Base-by-base conservation (phyloP, 37 sponge, comb jelly and placozoan genomes). In the Eunapius fragilis region DNA sequence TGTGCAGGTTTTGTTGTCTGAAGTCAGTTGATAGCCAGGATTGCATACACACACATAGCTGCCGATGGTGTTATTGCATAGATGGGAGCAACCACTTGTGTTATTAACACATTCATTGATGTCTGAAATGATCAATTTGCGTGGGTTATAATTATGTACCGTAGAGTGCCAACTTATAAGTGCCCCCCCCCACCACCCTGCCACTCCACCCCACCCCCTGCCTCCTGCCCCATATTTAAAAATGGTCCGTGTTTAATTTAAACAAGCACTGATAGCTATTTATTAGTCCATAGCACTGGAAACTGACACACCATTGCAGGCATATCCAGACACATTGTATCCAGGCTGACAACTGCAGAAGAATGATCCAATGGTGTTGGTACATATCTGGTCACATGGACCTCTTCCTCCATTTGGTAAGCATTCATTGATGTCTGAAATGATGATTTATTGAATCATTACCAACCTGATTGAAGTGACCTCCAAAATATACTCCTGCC, bases 371-470 rank as follows among this genome's bases (percentile, higher is more conserved):
- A 27, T 14, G 14, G 50, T 80, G 37, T 80, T 80, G 23, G 82
- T 76, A 28, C 82, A 50, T 37, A 81, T 33, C 35, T 82, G 82
- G 38, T 33, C 25, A 6, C 82, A 77, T 11, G 74, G 41, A 88
- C 88, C 81, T 17, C 48, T 32, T 6, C 70, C 88, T 67, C 28
- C 69, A 38, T 75, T 88, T n/a, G 30, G 11, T 12, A 77, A 32
- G 37, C 88, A 88, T 78, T 86, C 86, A 26, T 86, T 70, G 37
- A 26, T 47, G 31, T 80, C 80, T 80, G 80, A 12, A 58, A 13
- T 58, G 31, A n/a, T n/a, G n/a, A n/a, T n/a, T n/a, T n/a, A n/a
- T n/a, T n/a, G n/a, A n/a, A n/a, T n/a, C n/a, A n/a, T n/a, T n/a
- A n/a, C n/a, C n/a, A n/a, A n/a, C n/a, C n/a, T n/a, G n/a, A n/a